Evolutionary conservation across 2,888 invertebrate genomes (phyloP), one percentile per base, ranked within the genome.

Genomic region (Acleris laterana): DNA sequence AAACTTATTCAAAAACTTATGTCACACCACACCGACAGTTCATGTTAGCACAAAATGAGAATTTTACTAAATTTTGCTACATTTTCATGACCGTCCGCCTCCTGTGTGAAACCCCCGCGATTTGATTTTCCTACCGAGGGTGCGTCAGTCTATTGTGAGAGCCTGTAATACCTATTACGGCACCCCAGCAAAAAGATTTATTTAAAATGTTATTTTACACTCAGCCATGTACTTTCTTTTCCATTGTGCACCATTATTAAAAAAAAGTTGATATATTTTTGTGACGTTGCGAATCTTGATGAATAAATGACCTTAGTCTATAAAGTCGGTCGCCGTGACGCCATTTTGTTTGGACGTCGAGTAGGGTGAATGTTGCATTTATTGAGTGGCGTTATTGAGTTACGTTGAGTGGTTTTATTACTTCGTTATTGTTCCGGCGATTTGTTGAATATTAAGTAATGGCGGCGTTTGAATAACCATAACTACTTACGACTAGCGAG

Each of bases 191-290:
- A 83, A 88, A 89, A 90, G 92, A 92, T 92, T 91, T 89, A 93
- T 92, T 93, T 91, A 91, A 90, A 93, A 92, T 89, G 91, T 91
- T 92, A 92, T 91, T 91, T 90, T 89, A 91, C 88, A 89, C 91
- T 89, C 83, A 75, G 81, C 85, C 83, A 89, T 86, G 79, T 88
- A 82, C 83, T 80, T 76, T 82, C 79, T 83, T 89, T 89, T 88
- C 78, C 80, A 80, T 82, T 78, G 77, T 76, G 72, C 78, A 83
- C 79, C 81, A 85, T 80, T 82, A 82, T 83, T 81, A 84, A 86
- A 84, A 88, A 74, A 72, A 72, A 61, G 22, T 42, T 44, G 63
- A 58, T 62, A 22, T 48, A 56, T 51, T 61, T 61, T 61, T 56
- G 61, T 61, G 58, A 59, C 57, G 22, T 51, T 61, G 19, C 46